phyloP scores from a whole-genome alignment of 2,888 invertebrate genomes.

The Leptarthrus brevirostris region DNA sequence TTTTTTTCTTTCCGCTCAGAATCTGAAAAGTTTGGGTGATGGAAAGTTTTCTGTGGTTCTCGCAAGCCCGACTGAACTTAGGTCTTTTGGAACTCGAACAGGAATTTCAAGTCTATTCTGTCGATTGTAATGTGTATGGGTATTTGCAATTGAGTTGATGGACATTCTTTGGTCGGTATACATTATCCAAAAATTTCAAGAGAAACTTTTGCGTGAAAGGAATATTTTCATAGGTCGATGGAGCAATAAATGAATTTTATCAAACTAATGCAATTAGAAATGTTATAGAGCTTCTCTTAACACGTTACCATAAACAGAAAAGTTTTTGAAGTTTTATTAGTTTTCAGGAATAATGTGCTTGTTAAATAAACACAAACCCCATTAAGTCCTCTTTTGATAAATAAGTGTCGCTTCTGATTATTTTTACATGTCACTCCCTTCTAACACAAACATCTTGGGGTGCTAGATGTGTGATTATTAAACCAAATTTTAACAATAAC shows the following conservation, averaged over 20 bases:
- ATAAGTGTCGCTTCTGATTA: too few relatives aligned
- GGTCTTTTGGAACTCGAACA: constrained; percentile 12
- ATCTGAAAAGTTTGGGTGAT: constrained; percentile 26
- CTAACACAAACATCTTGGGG: too few relatives aligned
- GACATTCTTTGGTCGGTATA: background rate
- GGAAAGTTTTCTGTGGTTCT: constrained; percentile 10
- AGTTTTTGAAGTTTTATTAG: too few relatives aligned
- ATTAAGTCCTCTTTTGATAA: too few relatives aligned
- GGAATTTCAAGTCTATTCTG: constrained; percentile 29
- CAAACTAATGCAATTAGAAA: background rate
- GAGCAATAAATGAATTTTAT: constrained; percentile 17
- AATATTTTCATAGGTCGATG: background rate
- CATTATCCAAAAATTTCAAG: constrained; percentile 23
- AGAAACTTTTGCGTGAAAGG: constrained; percentile 3
- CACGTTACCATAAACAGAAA: too few relatives aligned
- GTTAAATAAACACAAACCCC: too few relatives aligned
- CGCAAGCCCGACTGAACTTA: constrained; percentile 25
- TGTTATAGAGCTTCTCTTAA: too few relatives aligned
- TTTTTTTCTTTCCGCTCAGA: constrained; percentile 26
- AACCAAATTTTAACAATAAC: too few relatives aligned
- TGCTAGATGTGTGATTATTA: too few relatives aligned
- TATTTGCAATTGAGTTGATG: background rate
- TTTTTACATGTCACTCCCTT: too few relatives aligned
- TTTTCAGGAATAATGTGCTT: too few relatives aligned
- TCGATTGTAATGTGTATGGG: constrained; percentile 3